These are phyloP conservation scores for Geotrupes spiniger DNA, from an alignment of 2,888 invertebrate species.

Conservation along the genomic window DNA sequence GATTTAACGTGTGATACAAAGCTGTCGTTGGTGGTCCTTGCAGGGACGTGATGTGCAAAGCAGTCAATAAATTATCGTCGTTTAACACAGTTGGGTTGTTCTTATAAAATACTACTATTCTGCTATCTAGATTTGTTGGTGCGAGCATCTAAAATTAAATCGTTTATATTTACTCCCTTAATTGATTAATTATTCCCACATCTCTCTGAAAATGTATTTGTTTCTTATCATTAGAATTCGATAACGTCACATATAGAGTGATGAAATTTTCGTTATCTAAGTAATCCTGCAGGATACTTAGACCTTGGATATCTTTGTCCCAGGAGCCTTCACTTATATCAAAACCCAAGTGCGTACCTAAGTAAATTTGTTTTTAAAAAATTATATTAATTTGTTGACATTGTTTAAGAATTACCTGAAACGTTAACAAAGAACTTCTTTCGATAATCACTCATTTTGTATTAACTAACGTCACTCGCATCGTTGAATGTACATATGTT, in stretches of 20 bases:
- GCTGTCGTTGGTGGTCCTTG: constrained; percentile 58
- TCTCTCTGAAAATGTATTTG: constrained; percentile 37
- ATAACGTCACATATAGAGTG: constrained; percentile 47
- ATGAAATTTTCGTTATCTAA: constrained; percentile 51
- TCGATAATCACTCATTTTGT: constrained; percentile 32
- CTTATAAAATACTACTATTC: constrained; percentile 61
- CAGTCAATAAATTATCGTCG: constrained; percentile 56
- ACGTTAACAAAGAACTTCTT: constrained; percentile 37
- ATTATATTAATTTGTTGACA: not conserved
- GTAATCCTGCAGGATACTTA: constrained; percentile 49
- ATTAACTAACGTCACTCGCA: too few relatives aligned
- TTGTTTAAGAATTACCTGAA: constrained; percentile 32
- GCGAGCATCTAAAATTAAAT: constrained; percentile 11
- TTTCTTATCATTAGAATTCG: constrained; percentile 37
- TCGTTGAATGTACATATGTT: not conserved
- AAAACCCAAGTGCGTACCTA: constrained; percentile 40
- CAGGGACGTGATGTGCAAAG: constrained; percentile 60
- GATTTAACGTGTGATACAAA: constrained; percentile 61
- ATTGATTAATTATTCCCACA: constrained; percentile 27
- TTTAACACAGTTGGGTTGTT: constrained; percentile 56
- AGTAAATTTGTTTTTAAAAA: constrained; percentile 6
- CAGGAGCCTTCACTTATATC: constrained; percentile 34
- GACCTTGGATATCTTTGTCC: constrained; percentile 42
- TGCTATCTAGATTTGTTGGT: constrained; percentile 13
- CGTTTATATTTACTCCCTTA: too few relatives aligned